Conservation (phyloP, 2,797 vertebrate genomes). For the Pitangus sulphuratus region DNA sequence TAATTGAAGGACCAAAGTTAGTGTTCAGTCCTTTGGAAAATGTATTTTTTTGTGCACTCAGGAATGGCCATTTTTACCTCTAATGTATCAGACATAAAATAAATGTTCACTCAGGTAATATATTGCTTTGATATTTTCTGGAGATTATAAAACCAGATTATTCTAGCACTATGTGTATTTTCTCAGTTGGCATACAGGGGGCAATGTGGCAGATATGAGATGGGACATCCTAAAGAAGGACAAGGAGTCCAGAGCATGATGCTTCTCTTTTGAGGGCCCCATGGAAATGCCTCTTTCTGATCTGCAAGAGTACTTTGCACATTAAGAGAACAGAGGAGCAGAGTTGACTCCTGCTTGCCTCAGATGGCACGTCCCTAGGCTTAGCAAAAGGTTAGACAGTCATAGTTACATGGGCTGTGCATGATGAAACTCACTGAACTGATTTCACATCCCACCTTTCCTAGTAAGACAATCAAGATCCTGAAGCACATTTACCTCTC, state of each 20-base stretch:
- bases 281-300: not conserved
- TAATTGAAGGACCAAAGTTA: not conserved
- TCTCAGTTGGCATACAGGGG: not conserved
- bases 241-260: not conserved
- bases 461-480: not conserved
- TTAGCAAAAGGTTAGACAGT: not conserved
- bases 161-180: not conserved
- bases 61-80: not conserved
- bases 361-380: not conserved
- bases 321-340: not conserved
- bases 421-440: not conserved
- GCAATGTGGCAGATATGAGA: accelerated
- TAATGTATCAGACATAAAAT: not conserved
- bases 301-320: not conserved
- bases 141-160: not conserved
- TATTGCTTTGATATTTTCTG: not conserved
- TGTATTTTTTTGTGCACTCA: not conserved
- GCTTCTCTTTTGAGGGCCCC: not conserved
- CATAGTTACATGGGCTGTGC: not conserved
- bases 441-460: not conserved
- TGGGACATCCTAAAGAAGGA: not conserved
- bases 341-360: not conserved
- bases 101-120: not conserved
- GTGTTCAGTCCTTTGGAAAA: not conserved
- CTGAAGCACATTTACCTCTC: not conserved